phyloP scores from a whole-genome alignment of 1,140 invertebrate species.

The Melanaphis sacchari region DNA sequence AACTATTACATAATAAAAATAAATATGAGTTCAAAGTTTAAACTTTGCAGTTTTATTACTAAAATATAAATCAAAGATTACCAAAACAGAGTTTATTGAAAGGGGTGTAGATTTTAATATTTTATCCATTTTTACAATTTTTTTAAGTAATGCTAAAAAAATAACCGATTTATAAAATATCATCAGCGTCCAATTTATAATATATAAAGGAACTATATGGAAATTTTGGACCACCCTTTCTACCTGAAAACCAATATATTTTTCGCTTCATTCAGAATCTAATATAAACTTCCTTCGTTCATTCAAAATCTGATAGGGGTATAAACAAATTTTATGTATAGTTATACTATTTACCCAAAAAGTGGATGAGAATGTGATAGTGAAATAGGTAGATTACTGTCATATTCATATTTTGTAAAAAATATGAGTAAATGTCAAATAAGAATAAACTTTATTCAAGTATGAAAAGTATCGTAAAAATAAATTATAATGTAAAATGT shows the following conservation, averaged over 20 bases:
- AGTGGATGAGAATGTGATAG: neutral
- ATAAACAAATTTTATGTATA: neutral
- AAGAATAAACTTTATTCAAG: neutral
- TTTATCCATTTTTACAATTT: neutral
- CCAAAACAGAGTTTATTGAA: neutral
- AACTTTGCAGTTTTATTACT: neutral
- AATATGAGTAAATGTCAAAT: neutral
- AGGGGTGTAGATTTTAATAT: neutral
- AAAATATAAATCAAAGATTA: neutral
- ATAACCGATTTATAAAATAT: slow-evolving; percentile 11
- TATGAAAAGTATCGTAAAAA: neutral
- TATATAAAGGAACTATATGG: neutral
- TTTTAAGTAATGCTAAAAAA: neutral
- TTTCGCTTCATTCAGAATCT: neutral
- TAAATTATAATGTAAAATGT: neutral
- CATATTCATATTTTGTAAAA: slow-evolving; percentile 8
- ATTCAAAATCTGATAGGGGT: neutral
- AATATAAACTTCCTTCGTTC: neutral
- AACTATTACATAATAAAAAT: neutral
- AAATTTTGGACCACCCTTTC: neutral
- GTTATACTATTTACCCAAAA: neutral
- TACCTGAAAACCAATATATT: neutral
- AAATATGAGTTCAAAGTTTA: neutral
- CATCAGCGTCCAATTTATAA: neutral
- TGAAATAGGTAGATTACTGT: slow-evolving; percentile 7